Conservation (phyloP, 2,113 vertebrate genomes). For the Pseudopipra pipra region DNA sequence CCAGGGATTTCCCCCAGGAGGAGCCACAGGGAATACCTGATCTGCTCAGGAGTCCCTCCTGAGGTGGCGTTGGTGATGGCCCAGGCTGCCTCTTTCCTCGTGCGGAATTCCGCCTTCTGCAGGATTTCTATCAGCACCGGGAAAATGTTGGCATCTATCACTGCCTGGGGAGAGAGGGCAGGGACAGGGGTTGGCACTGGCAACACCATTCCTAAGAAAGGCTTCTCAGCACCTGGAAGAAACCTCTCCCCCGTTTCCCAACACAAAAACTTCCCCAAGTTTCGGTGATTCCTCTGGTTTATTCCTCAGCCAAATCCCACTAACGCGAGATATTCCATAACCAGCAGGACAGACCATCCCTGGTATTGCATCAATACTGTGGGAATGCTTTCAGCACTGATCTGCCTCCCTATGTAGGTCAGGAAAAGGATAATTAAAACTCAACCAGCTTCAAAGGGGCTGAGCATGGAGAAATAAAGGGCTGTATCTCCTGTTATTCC, state of each 20-base stretch:
- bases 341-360: not conserved
- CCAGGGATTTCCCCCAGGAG: rapidly evolving
- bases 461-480: not conserved
- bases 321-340: rapidly evolving
- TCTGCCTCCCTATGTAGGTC: not conserved
- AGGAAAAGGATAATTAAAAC: not conserved
- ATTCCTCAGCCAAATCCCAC: not conserved
- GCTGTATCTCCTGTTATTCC: not conserved
- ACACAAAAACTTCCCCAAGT: not conserved
- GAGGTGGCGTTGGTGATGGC: conserved; percentile 98
- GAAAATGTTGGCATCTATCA: conserved; percentile 97
- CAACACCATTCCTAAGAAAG: not conserved
- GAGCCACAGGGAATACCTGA: conserved; percentile 76
- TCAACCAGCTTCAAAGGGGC: not conserved
- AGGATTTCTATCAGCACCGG: conserved; percentile 97
- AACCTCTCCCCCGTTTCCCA: not conserved
- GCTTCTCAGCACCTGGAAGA: not conserved
- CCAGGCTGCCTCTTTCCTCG: conserved; percentile 97
- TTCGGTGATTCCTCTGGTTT: not conserved
- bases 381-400: not conserved
- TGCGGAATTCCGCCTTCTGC: conserved; percentile 97
- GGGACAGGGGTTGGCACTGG: not conserved
- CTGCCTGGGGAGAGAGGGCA: conserved; percentile 78
- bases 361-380: not conserved
- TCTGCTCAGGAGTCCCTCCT: conserved; percentile 95